Base-by-base conservation (phyloP, 1,140 invertebrate species). In the Hyles euphorbiae region DNA sequence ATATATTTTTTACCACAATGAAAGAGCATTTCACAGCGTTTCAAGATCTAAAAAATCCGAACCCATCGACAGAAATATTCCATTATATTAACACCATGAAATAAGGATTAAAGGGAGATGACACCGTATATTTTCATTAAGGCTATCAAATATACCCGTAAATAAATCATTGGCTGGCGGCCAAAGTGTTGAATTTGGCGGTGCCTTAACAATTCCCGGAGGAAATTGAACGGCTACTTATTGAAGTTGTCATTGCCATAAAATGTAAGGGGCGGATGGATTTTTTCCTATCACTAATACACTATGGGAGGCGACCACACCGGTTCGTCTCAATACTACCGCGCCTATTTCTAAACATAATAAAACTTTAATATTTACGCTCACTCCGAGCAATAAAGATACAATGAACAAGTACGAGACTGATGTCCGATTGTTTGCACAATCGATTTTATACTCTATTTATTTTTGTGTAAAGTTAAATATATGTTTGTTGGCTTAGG, bases 321-420 rank as follows among this genome's bases (percentile, higher is more conserved):
- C 60, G 65, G 52, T 59, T 63, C 67, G 56, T 53, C 63, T 74
- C 68, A 77, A 78, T 70, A 58, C 61, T 56, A 62, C 75, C 78
- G 74, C 67, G 67, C 71, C 76, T 79, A 78, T 83, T 68, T 64
- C 80, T 82, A 88, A 86, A 88, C 69, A 88, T 72, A 85, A 88
- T 88, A 85, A 87, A 88, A 76, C 67, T 67, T 56, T 74, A 76
- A 80, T 84, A 88, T 88, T 84, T 84, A 88, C 74, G 76, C 63
- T 83, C 68, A 72, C 80, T 84, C 63, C 58, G 56, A 78, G 74
- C 74, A 84, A 81, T 87, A 83, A 83, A 85, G 70, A 78, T 76
- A 81, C 80, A 84, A 85, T 83, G 70, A 85, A 71, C 71, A 57
- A 80, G 81, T 83, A 80, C 60, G 53, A 77, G 63, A 71, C 78